Evolutionary conservation across 1,140 invertebrate genomes (phyloP).

Genomic region (Cylas formicarius): DNA sequence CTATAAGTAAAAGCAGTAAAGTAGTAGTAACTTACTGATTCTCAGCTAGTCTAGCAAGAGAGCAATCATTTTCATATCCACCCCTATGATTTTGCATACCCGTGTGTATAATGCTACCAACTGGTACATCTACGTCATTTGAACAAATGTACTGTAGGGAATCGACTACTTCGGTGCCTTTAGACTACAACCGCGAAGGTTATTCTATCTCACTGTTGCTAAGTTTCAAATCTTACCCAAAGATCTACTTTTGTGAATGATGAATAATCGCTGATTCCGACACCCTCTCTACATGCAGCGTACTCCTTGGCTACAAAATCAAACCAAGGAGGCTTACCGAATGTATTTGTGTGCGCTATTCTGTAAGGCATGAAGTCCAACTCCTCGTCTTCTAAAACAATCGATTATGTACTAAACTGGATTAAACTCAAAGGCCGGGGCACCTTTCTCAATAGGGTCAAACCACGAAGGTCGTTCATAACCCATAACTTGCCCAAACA

Average conservation of each 20-base stretch:
- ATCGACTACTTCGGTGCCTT: constrained; percentile 82
- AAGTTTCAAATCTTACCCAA: constrained; percentile 54
- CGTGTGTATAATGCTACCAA: constrained; percentile 93
- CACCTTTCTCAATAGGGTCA: constrained; percentile 53
- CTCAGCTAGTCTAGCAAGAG: constrained; percentile 76
- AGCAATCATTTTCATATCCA: constrained; percentile 98
- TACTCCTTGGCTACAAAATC: constrained; percentile 84
- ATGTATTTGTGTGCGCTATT: constrained; percentile 69
- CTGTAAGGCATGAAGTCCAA: constrained; percentile 47
- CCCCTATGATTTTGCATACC: constrained; percentile 95
- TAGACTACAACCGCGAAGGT: constrained; percentile 52
- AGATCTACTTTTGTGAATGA: constrained; percentile 97
- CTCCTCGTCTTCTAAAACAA: constrained; percentile 27
- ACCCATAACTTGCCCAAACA: constrained; percentile 97
- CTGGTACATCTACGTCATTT: constrained; percentile 91
- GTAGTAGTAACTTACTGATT: constrained; percentile 77
- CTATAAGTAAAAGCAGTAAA: too few relatives aligned
- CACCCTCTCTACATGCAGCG: constrained; percentile 84
- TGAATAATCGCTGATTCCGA: constrained; percentile 94
- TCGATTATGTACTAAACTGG: not conserved
- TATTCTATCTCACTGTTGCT: too few relatives aligned
- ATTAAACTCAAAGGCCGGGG: constrained; percentile 5
- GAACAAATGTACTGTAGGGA: constrained; percentile 91
- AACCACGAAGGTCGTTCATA: constrained; percentile 96
- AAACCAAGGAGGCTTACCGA: constrained; percentile 91